Evolutionary conservation across 37 sponge, comb jelly and placozoan genomes (phyloP), one percentile per base, ranked within the genome.

Genomic region (Spongilla lacustris): DNA sequence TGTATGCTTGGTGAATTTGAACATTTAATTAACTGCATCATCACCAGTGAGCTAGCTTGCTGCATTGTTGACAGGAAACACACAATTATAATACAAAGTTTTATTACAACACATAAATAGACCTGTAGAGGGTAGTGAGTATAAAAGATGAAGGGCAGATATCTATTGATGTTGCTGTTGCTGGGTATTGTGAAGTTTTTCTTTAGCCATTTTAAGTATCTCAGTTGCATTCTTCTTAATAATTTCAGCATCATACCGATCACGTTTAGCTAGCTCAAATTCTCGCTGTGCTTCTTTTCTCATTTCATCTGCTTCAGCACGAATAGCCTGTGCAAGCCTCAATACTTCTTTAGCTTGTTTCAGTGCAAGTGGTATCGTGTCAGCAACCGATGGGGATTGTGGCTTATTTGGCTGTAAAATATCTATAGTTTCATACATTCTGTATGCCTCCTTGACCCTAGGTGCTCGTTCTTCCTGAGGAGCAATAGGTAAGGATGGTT

Each of bases 141-240:
- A 46, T 46, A 46, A 46, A 46, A 46, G n/a, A n/a, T n/a, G n/a
- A n/a, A n/a, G n/a, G n/a, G n/a, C 46, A 46, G 8, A 46, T 8
- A 46, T 46, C 46, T 10, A 10, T 10, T 46, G 46, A 46, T 46
- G 8, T 46, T n/a, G n/a, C 46, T 46, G 8, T 8, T 46, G 46
- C 46, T 46, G 46, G 46, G 8, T 8, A 46, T 8, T 46, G 46
- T 35, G 81, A 23, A 92, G 75, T 84, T 81, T 93, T 68, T 86
- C 90, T 74, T 94, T 90, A 19, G 94, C 91, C 76, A 90, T 88
- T 46, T 38, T 81, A 75, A 94, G 72, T 38, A 94, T 94, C 73
- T 90, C 91, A 31, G 85, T 29, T 28, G 91, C 94, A 74, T 94
- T 90, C 79, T 84, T 90, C 69, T 90, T 90, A 33, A 94, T 35